Base-by-base conservation (phyloP, 2,888 invertebrate species). In the Laspeyria flexula region DNA sequence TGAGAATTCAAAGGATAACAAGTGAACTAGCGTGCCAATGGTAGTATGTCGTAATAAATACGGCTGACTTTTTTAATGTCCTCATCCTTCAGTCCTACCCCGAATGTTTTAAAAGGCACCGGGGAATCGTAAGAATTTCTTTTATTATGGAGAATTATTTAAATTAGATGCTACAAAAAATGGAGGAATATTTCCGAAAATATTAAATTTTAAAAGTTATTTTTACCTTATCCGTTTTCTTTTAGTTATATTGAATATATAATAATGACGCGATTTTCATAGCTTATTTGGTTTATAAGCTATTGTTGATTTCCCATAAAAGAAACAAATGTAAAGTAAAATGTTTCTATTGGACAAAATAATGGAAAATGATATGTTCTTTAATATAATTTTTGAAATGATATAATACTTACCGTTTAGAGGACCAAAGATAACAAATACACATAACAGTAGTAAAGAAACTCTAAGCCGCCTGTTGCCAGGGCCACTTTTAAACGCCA, bases 401-500 rank as follows among this genome's bases (percentile, higher is more conserved):
- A 23, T 12, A 9, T 21, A 4, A 30, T 9, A 37, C 93, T 94
- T 85, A 96, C 97, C 97, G 74, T 96, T 96, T 89, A 96, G 89
- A 0, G 97, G 97, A 48, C 97, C 97, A 71, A 96, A 96, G 30
- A 97, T 96, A 1, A 96, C 96, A 27, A 37, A 46, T 0, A 52
- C 51, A 12, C 51, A 52, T 1, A 31, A 31, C 90, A 97, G 96
- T 5, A 97, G 88, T 60, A 96, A 90, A 60, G 95, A 93, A 2
- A 97, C 96, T 54, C 96, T 93, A 51, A 94, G 93, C 60, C 95
- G 92, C 33, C 96, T 90, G 73, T 96, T 96, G 51, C 95, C 95
- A 23, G 94, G 93, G 0, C 96, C 96, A 62, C 94, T 90, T 71
- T 94, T 96, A 79, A 97, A 96, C 0, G 95, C 96, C 4, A 97